Percentiles rank a stretch among this genome's conserved stretches.
phyloP scores from a whole-genome alignment of 2,888 invertebrate genomes.

The Gastracanthus pulcherrimus region DNA sequence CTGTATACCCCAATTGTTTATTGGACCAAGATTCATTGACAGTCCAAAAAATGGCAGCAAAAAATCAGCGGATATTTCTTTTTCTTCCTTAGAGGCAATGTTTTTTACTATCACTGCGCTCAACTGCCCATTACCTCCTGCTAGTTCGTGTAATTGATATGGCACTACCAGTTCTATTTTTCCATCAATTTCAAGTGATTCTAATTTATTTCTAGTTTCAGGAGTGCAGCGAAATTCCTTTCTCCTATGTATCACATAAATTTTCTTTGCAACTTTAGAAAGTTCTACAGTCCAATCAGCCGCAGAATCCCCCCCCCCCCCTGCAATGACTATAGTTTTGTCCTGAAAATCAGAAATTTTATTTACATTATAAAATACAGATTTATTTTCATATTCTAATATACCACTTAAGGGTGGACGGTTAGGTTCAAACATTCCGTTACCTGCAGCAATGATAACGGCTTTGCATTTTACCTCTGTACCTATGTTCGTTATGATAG shows the following conservation, averaged over 20 bases:
- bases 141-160: conserved; percentile 50
- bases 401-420: conserved; percentile 36
- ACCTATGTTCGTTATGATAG: conserved; percentile 30
- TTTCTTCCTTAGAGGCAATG: conserved; percentile 4
- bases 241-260: conserved; percentile 46
- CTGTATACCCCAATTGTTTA: conserved; percentile 43
- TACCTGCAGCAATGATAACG: conserved; percentile 44
- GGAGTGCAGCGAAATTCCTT: background rate
- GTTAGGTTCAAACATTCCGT: conserved; percentile 41
- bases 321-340: conserved; percentile 51
- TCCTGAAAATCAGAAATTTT: conserved; percentile 37
- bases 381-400: conserved; percentile 46
- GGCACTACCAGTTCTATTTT: conserved; percentile 43
- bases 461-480: conserved; percentile 37
- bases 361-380: conserved; percentile 51
- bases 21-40: conserved; percentile 39
- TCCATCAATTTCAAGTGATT: conserved; percentile 33
- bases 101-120: conserved; percentile 37
- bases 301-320: conserved; percentile 48
- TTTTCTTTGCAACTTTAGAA: conserved; percentile 53
- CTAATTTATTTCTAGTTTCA: conserved; percentile 15
- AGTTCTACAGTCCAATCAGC: conserved; percentile 50
- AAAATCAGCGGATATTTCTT: conserved; percentile 34
- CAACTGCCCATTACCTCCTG: conserved; percentile 44
- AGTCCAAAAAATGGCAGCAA: conserved; percentile 52